Evolutionary conservation across 2,113 vertebrate species (phyloP).

Genomic region (Ginglymostoma cirratum): DNA sequence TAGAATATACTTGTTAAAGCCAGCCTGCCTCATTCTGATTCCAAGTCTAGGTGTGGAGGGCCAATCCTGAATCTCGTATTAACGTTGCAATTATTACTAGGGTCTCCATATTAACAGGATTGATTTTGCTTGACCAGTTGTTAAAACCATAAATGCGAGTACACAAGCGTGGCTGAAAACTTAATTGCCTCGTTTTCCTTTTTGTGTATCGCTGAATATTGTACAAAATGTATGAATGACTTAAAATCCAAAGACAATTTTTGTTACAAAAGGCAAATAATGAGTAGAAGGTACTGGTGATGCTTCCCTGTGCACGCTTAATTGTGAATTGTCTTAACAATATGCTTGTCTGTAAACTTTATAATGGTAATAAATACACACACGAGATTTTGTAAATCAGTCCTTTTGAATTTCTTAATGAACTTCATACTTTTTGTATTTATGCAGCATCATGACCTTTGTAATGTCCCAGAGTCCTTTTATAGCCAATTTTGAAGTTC

Average conservation of each 20-base stretch:
- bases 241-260: conserved; percentile 41
- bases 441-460: neutral
- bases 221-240: conserved; percentile 14
- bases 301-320: conserved; percentile 65
- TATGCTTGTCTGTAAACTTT: conserved; percentile 75
- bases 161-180: neutral
- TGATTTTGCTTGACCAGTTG: neutral
- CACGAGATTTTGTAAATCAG: conserved; percentile 74
- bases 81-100: neutral
- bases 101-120: neutral
- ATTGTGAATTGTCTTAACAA: conserved; percentile 68
- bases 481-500: neutral
- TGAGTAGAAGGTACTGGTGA: conserved; percentile 54
- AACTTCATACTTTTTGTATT: neutral
- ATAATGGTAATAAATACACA: conserved; percentile 82
- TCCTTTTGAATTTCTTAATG: conserved; percentile 46
- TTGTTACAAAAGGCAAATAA: conserved; percentile 42
- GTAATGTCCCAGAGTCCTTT: neutral
- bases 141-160: neutral
- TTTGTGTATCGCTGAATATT: neutral
- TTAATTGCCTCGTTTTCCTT: neutral
- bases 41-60: neutral
- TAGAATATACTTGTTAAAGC: neutral
- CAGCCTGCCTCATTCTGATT: neutral
- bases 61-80: neutral